Conservation (phyloP, 2,797 vertebrate genomes). For the Tokudaia tokunoshimensis region DNA sequence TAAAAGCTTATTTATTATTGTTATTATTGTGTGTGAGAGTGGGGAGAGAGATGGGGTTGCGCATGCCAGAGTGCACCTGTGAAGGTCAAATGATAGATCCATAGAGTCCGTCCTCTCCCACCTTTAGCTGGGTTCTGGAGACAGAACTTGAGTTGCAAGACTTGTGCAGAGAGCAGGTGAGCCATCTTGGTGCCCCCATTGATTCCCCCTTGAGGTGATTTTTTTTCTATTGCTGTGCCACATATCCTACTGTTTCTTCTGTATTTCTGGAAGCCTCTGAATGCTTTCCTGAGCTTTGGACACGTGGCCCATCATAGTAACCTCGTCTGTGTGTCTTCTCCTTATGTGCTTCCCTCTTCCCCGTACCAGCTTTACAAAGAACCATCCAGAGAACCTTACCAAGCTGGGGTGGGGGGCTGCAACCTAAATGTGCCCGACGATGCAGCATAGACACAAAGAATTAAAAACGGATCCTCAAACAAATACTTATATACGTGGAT, state of each 20-base stretch:
- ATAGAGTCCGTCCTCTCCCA: too few relatives aligned
- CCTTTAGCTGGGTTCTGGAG: background rate
- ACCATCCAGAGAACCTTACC: background rate
- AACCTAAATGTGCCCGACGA: background rate
- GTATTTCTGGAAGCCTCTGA: background rate
- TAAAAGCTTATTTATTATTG: background rate
- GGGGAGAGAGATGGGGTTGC: background rate
- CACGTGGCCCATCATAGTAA: background rate
- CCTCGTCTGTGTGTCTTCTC: background rate
- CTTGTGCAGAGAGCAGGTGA: background rate
- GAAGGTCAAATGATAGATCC: background rate
- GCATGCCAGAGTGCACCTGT: background rate
- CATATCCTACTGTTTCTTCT: accelerated
- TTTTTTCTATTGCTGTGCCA: background rate
- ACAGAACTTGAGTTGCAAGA: background rate
- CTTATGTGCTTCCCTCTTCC: background rate
- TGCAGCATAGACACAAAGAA: background rate
- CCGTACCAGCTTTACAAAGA: background rate
- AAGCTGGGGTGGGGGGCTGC: background rate
- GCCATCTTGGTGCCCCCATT: background rate
- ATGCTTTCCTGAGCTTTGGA: background rate
- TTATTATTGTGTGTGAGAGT: background rate
- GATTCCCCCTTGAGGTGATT: background rate
- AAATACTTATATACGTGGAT: background rate
- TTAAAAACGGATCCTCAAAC: background rate